Percentiles rank a stretch among this genome's conserved stretches.
These are phyloP conservation scores for Drosophila takahashii DNA, from an alignment of 1,140 invertebrate genomes.

Conservation along the genomic window DNA sequence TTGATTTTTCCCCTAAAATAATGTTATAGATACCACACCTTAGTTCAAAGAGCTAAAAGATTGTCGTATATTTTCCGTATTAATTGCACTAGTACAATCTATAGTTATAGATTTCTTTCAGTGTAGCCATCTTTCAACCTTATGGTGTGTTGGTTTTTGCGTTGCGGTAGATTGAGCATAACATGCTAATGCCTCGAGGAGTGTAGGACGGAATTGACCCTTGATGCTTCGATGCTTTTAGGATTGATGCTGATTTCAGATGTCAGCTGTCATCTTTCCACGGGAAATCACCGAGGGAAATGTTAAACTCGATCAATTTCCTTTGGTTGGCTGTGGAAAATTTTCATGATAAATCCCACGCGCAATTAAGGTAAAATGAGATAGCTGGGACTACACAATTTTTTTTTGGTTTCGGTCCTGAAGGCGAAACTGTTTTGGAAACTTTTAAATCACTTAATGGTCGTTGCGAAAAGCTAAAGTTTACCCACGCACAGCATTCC, in stretches of 20 bases:
- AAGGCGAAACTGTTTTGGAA: conserved; percentile 27
- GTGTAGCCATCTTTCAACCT: neutral
- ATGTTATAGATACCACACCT: too few species aligned
- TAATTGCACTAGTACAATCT: too few species aligned
- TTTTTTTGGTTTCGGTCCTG: neutral
- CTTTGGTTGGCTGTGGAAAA: conserved; percentile 14
- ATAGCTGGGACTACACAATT: neutral
- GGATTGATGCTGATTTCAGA: conserved; percentile 24
- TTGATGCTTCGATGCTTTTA: conserved; percentile 24
- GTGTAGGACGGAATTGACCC: conserved; percentile 21
- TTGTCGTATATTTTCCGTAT: too few species aligned
- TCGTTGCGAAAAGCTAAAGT: conserved; percentile 31
- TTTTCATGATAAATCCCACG: neutral
- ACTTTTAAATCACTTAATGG: conserved; percentile 76
- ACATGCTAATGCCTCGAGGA: conserved; percentile 7
- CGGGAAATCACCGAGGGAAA: conserved; percentile 18
- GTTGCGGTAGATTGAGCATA: conserved; percentile 25
- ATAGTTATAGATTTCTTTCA: too few species aligned
- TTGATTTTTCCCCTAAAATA: too few species aligned
- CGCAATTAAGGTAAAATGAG: conserved; percentile 18
- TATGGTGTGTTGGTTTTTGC: conserved; percentile 1
- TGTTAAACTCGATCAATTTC: conserved; percentile 37
- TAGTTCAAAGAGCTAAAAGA: too few species aligned
- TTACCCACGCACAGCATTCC: conserved; percentile 40
- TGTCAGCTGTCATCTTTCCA: conserved; percentile 14